Percentiles rank a stretch among this genome's conserved stretches.
phyloP scores from a whole-genome alignment of 2,888 invertebrate species.

The Mechanitis mazaeus region DNA sequence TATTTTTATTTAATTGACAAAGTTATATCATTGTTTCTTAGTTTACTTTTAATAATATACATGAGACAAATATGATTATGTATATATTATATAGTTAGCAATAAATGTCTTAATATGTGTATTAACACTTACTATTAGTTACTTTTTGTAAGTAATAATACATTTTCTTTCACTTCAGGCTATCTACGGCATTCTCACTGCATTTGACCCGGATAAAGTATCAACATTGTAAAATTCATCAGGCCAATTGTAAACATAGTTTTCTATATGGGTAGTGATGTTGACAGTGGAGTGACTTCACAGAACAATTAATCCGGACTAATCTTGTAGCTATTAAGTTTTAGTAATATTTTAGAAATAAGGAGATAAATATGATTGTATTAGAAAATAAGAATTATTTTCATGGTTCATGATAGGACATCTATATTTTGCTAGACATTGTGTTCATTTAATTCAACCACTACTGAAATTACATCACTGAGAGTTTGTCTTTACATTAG shows the following conservation, averaged over 20 bases:
- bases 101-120: no score
- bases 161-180: slow-evolving; percentile 36
- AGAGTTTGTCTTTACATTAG: slow-evolving; percentile 32
- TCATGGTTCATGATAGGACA: slow-evolving; percentile 56
- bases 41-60: no score
- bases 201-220: slow-evolving; percentile 65
- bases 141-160: background rate
- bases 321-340: slow-evolving; percentile 60
- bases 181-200: slow-evolving; percentile 47
- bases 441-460: slow-evolving; percentile 34
- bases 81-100: no score
- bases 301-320: slow-evolving; percentile 66
- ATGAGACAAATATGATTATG: no score
- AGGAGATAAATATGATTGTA: slow-evolving; percentile 70
- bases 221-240: slow-evolving; percentile 56
- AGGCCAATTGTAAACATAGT: slow-evolving; percentile 57
- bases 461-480: slow-evolving; percentile 44
- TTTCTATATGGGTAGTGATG: slow-evolving; percentile 60
- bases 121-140: no score
- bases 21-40: no score
- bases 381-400: slow-evolving; percentile 66
- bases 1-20: no score
- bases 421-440: slow-evolving; percentile 54
- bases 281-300: slow-evolving; percentile 66
- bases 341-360: slow-evolving; percentile 61